phyloP scores from a whole-genome alignment of 2,113 vertebrate genomes.

The Spheniscus mendiculus region DNA sequence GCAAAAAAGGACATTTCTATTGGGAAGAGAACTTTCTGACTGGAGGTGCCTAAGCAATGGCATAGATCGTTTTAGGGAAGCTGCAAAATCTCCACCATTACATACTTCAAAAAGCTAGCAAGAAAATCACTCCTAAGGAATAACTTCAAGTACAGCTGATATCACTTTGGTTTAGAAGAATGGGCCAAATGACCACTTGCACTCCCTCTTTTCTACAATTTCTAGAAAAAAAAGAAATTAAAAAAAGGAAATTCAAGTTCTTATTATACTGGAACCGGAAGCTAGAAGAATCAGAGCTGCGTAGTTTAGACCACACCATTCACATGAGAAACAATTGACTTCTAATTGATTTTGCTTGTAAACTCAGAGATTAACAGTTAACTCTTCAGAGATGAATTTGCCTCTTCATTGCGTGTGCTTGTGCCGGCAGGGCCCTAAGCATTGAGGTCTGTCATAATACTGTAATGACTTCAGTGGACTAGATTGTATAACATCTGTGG shows the following conservation, averaged over 20 bases:
- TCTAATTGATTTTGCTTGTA: not conserved
- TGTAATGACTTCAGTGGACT: not conserved
- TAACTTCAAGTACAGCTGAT: not conserved
- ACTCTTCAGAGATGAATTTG: not conserved
- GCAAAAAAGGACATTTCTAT: not conserved
- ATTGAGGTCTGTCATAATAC: not conserved
- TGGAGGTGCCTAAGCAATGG: not conserved
- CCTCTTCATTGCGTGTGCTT: not conserved
- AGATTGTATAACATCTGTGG: not conserved
- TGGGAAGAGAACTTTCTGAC: not conserved
- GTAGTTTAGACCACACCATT: not conserved
- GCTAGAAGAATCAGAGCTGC: not conserved
- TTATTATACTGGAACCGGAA: not conserved
- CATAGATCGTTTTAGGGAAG: not conserved
- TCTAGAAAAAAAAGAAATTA: not conserved
- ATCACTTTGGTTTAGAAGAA: not conserved
- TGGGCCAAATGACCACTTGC: not conserved
- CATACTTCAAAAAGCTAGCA: not conserved
- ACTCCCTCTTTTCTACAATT: not conserved
- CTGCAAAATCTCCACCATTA: not conserved
- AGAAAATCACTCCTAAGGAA: not conserved
- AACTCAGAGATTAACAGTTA: not conserved
- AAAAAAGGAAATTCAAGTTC: not conserved
- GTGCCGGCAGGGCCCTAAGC: not conserved
- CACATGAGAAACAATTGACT: not conserved